Percentiles rank a stretch among this genome's conserved stretches.
phyloP scores from a whole-genome alignment of 2,888 invertebrate species.

The Malthinus flaveolus region DNA sequence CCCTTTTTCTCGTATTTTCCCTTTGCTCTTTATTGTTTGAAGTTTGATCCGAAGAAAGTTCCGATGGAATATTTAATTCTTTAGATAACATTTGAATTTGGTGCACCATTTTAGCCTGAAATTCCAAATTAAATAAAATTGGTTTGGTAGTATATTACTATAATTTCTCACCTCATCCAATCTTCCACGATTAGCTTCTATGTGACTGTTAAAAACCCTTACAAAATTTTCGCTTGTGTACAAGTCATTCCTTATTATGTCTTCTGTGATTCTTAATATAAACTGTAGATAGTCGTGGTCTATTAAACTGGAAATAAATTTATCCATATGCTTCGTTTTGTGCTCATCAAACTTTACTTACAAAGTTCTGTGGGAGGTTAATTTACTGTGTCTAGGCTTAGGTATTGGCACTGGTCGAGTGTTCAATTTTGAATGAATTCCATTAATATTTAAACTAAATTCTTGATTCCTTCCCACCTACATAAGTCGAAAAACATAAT shows the following conservation, averaged over 20 bases:
- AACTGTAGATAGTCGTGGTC: constrained; percentile 52
- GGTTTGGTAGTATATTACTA: not conserved
- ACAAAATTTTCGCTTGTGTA: constrained; percentile 59
- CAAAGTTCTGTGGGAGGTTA: too few species aligned
- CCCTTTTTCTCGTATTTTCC: not conserved
- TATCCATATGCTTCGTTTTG: not conserved
- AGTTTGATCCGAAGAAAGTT: constrained; percentile 5
- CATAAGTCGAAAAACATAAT: too few species aligned
- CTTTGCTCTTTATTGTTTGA: constrained; percentile 1
- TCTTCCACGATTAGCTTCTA: constrained; percentile 54
- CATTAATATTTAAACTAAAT: too few species aligned
- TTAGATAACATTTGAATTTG: constrained; percentile 54
- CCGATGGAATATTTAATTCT: constrained; percentile 49
- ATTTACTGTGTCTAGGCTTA: too few species aligned
- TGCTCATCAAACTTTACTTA: too few species aligned
- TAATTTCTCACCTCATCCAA: constrained; percentile 54
- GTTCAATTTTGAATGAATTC: too few species aligned
- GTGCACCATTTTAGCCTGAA: constrained; percentile 53
- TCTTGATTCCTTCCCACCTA: too few species aligned
- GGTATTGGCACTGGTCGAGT: too few species aligned
- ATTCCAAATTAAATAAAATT: constrained; percentile 18
- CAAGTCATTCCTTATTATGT: constrained; percentile 58
- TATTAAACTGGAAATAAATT: constrained; percentile 26
- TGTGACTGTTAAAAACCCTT: constrained; percentile 57
- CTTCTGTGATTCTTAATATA: constrained; percentile 57